Base-by-base conservation (phyloP, 2,888 invertebrate genomes). In the Drosophila recens region DNA sequence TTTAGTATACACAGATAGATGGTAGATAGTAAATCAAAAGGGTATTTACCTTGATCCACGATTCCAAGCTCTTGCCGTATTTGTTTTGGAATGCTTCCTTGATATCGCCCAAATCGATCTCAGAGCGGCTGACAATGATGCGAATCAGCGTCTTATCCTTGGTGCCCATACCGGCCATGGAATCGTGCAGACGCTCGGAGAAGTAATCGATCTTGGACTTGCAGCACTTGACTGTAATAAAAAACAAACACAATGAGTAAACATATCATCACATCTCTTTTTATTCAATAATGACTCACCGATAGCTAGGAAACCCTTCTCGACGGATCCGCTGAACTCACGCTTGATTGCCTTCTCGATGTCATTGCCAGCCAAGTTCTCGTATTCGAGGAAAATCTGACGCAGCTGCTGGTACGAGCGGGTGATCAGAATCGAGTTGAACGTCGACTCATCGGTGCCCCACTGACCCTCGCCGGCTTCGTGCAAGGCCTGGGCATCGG, bases 111-210 rank as follows among this genome's bases (percentile, higher is more conserved):
- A 98, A 94, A 93, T 98, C 98, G 86, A 97, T 97, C 94, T 98
- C 97, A 64, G 97, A 96, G 92, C 98, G 95, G 82, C 97, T 97
- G 62, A 98, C 98, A 78, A 98, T 93, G 88, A 98, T 97, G 91
- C 98, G 96, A 91, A 98, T 98, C 83, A 98, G 94, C 69, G 97
- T 97, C 92, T 96, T 96, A 92, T 98, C 98, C 91, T 97, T 97
- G 75, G 98, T 98, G 34, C 95, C 93, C 88, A 97, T 89, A 49
- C 98, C 98, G 92, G 96, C 96, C 98, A 98, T 98, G 79, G 97
- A 95, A 75, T 97, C 95, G 92, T 98, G 96, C 45, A 98, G 94
- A 82, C 97, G 95, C 92, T 97, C 97, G 42, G 98, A 98, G 92
- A 98, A 98, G 94, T 96, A 98, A 52, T 96, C 96, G 53, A 97